These are phyloP conservation scores for Pollachius pollachius DNA, from an alignment of 2,113 vertebrate genomes.

Conservation along the genomic window DNA sequence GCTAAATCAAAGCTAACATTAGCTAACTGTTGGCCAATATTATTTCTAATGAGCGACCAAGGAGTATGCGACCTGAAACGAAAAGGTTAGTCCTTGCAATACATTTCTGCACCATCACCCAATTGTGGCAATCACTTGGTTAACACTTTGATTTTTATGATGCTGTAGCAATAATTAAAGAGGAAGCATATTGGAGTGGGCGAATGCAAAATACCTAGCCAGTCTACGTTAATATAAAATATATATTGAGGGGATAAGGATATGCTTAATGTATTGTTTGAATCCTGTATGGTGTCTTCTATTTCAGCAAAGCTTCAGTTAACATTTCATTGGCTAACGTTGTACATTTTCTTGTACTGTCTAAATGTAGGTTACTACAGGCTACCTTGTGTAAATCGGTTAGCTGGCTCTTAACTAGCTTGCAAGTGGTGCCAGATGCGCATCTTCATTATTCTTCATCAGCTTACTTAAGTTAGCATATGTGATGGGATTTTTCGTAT, in stretches of 20 bases:
- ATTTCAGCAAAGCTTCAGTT: background rate
- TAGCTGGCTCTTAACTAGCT: slow-evolving; percentile 27
- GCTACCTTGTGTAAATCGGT: background rate
- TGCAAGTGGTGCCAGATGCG: slow-evolving; percentile 16
- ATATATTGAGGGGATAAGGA: too few relatives aligned
- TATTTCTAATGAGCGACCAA: slow-evolving; percentile 73
- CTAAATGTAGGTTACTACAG: slow-evolving; percentile 14
- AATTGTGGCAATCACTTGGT: background rate
- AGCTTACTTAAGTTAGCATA: slow-evolving; percentile 7
- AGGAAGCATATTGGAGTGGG: slow-evolving; percentile 47
- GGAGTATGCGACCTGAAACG: slow-evolving; percentile 72
- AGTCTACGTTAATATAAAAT: slow-evolving; percentile 37
- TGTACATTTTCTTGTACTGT: background rate
- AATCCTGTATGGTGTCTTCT: too few relatives aligned
- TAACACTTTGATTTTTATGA: slow-evolving; percentile 37
- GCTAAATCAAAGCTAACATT: slow-evolving; percentile 49
- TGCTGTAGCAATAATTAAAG: slow-evolving; percentile 42
- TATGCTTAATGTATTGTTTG: too few relatives aligned
- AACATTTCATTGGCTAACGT: background rate
- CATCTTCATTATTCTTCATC: slow-evolving; percentile 33
- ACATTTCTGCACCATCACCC: background rate
- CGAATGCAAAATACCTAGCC: slow-evolving; percentile 28
- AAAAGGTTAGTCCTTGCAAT: slow-evolving; percentile 63
- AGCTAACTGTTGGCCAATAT: slow-evolving; percentile 54
- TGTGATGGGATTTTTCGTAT: background rate